Conservation (phyloP, 1,140 invertebrate species). For the Phymastichus coffea region DNA sequence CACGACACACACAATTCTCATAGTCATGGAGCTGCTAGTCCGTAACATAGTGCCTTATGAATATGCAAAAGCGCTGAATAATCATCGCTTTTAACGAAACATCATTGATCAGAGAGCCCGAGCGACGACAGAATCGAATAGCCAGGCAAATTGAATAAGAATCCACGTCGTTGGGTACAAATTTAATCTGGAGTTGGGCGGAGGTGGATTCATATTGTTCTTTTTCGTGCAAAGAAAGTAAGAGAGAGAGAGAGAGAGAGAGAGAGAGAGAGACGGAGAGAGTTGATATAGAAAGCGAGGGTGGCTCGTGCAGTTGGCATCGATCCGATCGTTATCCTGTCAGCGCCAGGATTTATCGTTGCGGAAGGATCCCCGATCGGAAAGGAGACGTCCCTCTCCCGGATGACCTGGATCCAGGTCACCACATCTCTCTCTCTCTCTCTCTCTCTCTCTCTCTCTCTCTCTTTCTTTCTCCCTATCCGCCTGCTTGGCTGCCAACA, state of each 20-base stretch:
- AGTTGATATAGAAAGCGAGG: not conserved
- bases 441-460: not conserved
- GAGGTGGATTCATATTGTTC: conserved; percentile 1
- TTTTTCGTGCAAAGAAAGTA: not conserved
- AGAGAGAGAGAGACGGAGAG: not conserved
- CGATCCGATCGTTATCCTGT: conserved; percentile 21
- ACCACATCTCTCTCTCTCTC: not conserved
- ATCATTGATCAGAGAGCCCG: too few species aligned
- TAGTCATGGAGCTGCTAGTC: too few species aligned
- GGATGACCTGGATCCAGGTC: conserved; percentile 15
- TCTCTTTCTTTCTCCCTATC: not conserved
- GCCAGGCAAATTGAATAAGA: too few species aligned
- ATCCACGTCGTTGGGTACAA: not conserved
- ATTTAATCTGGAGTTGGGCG: too few species aligned
- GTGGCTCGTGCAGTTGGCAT: conserved; percentile 14
- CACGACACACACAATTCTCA: too few species aligned
- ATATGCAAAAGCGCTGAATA: too few species aligned
- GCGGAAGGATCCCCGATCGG: conserved; percentile 21
- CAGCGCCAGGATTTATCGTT: conserved; percentile 25
- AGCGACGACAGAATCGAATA: too few species aligned
- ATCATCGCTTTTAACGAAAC: too few species aligned
- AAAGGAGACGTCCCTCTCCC: conserved; percentile 12
- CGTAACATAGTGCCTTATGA: too few species aligned
- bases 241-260: not conserved
- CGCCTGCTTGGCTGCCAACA: too few species aligned